These are phyloP conservation scores for Cheirogaleus medius DNA, from an alignment of 2,113 vertebrate species.

Conservation along the genomic window DNA sequence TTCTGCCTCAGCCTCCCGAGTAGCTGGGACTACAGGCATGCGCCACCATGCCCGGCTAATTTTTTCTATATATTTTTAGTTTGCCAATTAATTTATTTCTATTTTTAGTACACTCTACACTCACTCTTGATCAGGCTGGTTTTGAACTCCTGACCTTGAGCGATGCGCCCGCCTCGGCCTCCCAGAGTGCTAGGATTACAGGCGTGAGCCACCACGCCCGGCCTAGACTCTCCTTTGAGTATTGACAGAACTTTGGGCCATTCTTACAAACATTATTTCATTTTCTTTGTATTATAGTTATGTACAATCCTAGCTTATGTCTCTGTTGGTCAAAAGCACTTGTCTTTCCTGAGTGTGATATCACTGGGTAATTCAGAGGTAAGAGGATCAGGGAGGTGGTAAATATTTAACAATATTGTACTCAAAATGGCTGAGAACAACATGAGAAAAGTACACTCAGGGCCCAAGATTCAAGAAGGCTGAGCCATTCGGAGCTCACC, in stretches of 20 bases:
- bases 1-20: too few species aligned
- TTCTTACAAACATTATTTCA: neutral
- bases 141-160: too few species aligned
- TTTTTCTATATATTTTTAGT: too few species aligned
- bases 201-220: too few species aligned
- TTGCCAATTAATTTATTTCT: too few species aligned
- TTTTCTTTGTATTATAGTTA: neutral
- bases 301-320: neutral
- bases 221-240: neutral
- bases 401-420: neutral
- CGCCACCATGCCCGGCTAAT: too few species aligned
- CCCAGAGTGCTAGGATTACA: too few species aligned
- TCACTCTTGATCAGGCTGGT: too few species aligned
- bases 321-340: neutral
- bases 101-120: too few species aligned
- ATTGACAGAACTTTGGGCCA: neutral
- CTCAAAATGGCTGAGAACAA: neutral
- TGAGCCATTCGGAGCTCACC: neutral
- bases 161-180: too few species aligned
- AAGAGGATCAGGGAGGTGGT: neutral
- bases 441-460: neutral
- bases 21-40: too few species aligned
- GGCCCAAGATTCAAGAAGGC: neutral
- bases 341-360: neutral
- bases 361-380: neutral